Evolutionary conservation across 1,140 invertebrate species (phyloP).

Genomic region (Fopius arisanus): DNA sequence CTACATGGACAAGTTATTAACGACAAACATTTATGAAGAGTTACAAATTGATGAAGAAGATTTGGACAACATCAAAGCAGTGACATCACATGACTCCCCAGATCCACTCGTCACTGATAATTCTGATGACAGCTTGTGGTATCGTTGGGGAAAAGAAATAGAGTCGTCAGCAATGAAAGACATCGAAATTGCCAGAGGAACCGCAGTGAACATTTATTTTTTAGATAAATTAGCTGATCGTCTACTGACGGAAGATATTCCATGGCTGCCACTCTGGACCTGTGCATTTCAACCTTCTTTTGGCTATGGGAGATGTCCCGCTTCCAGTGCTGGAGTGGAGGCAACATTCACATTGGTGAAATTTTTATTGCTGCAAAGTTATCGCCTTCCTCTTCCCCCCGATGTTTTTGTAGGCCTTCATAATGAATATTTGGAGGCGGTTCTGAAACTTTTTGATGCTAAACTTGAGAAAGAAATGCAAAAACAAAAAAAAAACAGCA

Average conservation of each 20-base stretch:
- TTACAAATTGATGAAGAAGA: not conserved
- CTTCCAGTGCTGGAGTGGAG: constrained; percentile 26
- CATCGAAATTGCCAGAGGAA: constrained; percentile 5
- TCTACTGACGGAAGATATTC: not conserved
- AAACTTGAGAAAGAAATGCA: not conserved
- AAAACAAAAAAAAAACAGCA: not conserved
- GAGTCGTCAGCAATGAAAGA: not conserved
- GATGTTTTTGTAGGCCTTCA: constrained; percentile 26
- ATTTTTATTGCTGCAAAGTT: constrained; percentile 13
- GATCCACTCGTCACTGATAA: not conserved
- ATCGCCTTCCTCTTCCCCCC: constrained; percentile 2
- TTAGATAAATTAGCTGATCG: constrained; percentile 16
- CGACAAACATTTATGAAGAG: constrained; percentile 9
- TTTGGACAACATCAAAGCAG: not conserved
- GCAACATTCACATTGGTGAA: constrained; percentile 26
- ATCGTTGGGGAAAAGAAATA: constrained; percentile 6
- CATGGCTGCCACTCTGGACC: constrained; percentile 25
- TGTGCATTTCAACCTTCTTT: constrained; percentile 17
- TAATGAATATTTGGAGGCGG: constrained; percentile 15
- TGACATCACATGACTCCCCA: not conserved
- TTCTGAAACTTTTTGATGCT: constrained; percentile 8
- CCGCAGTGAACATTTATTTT: constrained; percentile 15
- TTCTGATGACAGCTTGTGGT: constrained; percentile 17
- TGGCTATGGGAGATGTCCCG: constrained; percentile 22
- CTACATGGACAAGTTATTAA: constrained; percentile 18